Evolutionary conservation across 2,113 vertebrate species (phyloP).

Genomic region (Speoplatyrhinus poulsoni): DNA sequence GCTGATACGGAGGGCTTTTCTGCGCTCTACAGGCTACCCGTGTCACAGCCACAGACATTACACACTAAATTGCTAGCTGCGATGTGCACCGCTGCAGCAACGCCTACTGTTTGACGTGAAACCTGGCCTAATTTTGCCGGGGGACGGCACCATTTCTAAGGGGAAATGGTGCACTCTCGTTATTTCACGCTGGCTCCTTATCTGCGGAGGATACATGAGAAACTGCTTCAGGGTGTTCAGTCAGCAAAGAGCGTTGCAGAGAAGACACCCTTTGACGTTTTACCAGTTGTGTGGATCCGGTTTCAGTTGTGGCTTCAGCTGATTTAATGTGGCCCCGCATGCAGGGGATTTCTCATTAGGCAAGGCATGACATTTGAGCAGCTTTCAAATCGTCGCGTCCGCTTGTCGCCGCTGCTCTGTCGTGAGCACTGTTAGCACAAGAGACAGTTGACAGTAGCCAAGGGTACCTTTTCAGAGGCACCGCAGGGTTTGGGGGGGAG

Average conservation of each 20-base stretch:
- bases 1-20: constrained; percentile 14
- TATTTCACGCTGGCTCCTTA: constrained; percentile 34
- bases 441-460: constrained; percentile 5
- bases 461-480: not conserved
- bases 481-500: too few relatives aligned
- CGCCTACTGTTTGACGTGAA: constrained; percentile 20
- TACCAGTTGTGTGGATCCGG: constrained; percentile 52
- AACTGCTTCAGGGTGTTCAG: constrained; percentile 30
- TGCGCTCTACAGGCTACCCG: constrained; percentile 26
- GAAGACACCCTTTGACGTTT: constrained; percentile 20
- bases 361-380: constrained; percentile 60
- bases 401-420: constrained; percentile 23
- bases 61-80: constrained; percentile 51
- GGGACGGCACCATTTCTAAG: constrained; percentile 55
- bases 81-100: not conserved
- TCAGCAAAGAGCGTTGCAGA: constrained; percentile 27
- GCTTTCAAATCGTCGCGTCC: constrained; percentile 37
- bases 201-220: constrained; percentile 39
- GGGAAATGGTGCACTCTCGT: constrained; percentile 55
- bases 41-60: constrained; percentile 54
- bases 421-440: constrained; percentile 4
- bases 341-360: constrained; percentile 60
- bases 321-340: constrained; percentile 49
- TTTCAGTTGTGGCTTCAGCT: constrained; percentile 67
- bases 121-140: constrained; percentile 2